These are phyloP conservation scores for Dromiciops gliroides DNA, from an alignment of 2,113 vertebrate genomes.

Conservation along the genomic window DNA sequence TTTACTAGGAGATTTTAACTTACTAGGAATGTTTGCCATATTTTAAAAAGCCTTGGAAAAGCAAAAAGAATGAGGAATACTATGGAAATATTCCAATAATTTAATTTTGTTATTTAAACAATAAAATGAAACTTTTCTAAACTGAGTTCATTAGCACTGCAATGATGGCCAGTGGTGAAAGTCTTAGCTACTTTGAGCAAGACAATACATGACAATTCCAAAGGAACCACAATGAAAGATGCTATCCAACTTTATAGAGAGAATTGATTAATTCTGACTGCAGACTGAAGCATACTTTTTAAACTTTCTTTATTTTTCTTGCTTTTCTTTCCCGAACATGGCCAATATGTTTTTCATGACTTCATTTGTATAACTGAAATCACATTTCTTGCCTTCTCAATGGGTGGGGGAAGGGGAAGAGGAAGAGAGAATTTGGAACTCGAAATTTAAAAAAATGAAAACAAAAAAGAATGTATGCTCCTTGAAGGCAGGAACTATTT, in stretches of 20 bases:
- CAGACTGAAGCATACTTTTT: background rate
- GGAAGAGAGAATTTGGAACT: background rate
- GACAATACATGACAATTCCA: background rate
- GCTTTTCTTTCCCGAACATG: background rate
- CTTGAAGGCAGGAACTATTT: background rate
- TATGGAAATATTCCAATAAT: background rate
- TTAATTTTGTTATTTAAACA: background rate
- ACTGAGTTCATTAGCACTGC: background rate
- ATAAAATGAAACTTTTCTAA: background rate
- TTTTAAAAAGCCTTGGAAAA: background rate
- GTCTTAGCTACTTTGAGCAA: background rate
- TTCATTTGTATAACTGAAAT: background rate
- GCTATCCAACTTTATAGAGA: background rate
- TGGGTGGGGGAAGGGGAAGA: background rate
- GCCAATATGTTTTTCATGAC: background rate
- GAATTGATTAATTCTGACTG: background rate
- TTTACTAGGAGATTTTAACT: background rate
- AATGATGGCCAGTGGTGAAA: background rate
- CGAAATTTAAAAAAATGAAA: too few species aligned
- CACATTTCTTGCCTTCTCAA: background rate
- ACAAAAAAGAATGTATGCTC: background rate
- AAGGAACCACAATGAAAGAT: background rate
- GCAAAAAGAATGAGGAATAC: background rate
- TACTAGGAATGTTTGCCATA: background rate
- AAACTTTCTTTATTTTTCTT: background rate